These are phyloP conservation scores for Eristalis intricaria DNA, from an alignment of 2,888 invertebrate species.

Conservation along the genomic window DNA sequence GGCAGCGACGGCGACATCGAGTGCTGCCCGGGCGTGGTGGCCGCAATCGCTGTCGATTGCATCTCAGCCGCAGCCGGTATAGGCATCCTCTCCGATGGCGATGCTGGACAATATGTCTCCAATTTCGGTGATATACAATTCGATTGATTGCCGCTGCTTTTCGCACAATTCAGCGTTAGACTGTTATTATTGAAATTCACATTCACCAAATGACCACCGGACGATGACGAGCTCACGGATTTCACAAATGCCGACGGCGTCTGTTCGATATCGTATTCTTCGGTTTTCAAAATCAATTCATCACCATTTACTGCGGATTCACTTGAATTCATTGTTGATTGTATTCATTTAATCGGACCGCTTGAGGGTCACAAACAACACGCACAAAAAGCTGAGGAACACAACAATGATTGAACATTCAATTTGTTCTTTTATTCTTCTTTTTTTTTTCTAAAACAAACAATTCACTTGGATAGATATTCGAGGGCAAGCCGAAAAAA, in stretches of 20 bases:
- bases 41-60: conserved; percentile 45
- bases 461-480: too few species aligned
- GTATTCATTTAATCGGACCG: conserved; percentile 43
- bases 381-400: neutral
- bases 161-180: conserved; percentile 31
- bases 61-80: conserved; percentile 45
- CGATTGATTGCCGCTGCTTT: neutral
- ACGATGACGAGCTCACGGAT: neutral
- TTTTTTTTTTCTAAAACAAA: neutral
- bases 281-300: conserved; percentile 66
- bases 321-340: conserved; percentile 68
- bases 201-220: conserved; percentile 1
- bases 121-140: conserved; percentile 55
- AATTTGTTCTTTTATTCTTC: neutral
- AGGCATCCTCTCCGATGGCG: conserved; percentile 54
- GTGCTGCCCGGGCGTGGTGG: conserved; percentile 55
- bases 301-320: conserved; percentile 44
- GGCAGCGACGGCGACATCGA: conserved; percentile 56
- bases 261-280: conserved; percentile 58
- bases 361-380: conserved; percentile 13
- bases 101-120: conserved; percentile 29
- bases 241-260: conserved; percentile 34
- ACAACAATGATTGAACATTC: neutral
- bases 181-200: conserved; percentile 60
- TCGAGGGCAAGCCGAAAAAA: too few species aligned